Conservation (phyloP, 2,888 invertebrate species). For the Apamea crenata region DNA sequence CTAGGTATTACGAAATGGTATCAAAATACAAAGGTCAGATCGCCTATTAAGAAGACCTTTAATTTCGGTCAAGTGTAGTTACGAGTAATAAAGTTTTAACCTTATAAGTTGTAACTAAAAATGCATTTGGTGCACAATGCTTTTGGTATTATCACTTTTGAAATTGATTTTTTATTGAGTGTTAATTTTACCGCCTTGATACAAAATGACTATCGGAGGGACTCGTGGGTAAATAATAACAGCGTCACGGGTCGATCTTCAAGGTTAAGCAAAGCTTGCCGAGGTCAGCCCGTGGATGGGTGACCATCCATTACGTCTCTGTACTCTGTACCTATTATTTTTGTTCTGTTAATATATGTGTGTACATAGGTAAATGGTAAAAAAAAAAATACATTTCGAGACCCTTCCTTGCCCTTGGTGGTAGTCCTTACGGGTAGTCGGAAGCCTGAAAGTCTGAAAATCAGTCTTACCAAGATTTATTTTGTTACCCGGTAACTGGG, state of each 20-base stretch:
- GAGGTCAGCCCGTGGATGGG: neutral
- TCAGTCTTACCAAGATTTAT: neutral
- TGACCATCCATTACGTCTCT: neutral
- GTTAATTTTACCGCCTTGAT: neutral
- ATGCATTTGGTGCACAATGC: constrained; percentile 12
- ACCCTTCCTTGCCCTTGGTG: neutral
- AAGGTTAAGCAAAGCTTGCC: neutral
- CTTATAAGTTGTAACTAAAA: constrained; percentile 11
- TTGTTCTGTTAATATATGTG: too few relatives aligned
- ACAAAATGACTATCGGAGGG: neutral
- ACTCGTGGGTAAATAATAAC: neutral
- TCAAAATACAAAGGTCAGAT: constrained; percentile 13
- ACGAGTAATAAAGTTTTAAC: constrained; percentile 16
- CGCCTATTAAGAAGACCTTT: constrained; percentile 10
- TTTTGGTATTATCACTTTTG: neutral
- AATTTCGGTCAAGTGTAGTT: neutral
- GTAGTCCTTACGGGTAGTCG: too few relatives aligned
- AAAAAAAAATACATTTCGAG: too few relatives aligned
- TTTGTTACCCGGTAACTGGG: neutral
- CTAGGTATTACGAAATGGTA: constrained; percentile 16
- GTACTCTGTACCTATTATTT: too few relatives aligned
- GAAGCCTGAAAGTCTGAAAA: neutral
- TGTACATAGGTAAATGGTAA: too few relatives aligned
- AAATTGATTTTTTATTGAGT: neutral
- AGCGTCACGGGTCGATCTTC: neutral